phyloP scores from a whole-genome alignment of 2,797 vertebrate species.

The Stomatorhinus walkeri region DNA sequence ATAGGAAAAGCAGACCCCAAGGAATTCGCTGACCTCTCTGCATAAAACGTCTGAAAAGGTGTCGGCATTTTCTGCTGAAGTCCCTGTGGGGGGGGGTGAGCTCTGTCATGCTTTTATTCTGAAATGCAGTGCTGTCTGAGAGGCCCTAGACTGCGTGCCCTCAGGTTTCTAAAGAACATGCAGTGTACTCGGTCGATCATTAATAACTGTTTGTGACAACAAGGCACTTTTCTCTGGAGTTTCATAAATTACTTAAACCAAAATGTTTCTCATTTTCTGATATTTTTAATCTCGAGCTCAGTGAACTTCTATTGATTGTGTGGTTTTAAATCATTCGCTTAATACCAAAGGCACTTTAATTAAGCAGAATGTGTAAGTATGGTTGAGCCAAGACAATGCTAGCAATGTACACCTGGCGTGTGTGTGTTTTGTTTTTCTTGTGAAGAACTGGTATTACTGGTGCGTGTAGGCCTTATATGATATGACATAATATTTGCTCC shows the following conservation, averaged over 20 bases:
- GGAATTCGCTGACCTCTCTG: background rate
- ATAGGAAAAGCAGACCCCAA: background rate
- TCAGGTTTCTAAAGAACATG: background rate
- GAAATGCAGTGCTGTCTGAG: background rate
- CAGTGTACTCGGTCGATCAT: background rate
- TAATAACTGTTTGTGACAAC: background rate
- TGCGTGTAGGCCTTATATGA: background rate
- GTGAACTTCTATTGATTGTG: background rate
- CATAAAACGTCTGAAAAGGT: background rate
- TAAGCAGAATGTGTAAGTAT: background rate
- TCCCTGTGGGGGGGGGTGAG: background rate
- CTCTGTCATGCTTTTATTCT: background rate
- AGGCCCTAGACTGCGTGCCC: background rate
- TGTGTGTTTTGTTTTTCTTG: background rate
- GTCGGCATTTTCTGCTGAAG: background rate
- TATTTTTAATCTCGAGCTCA: background rate
- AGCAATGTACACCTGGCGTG: background rate
- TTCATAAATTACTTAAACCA: background rate
- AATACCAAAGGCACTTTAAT: slow-evolving; percentile 25
- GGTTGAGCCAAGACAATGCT: background rate
- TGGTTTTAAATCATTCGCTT: background rate
- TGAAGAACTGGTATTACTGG: background rate
- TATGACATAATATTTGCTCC: background rate
- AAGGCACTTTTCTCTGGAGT: background rate
- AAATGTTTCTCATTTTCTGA: background rate